Evolutionary conservation across 2,797 vertebrate species (phyloP).

Genomic region (Clamator glandarius): DNA sequence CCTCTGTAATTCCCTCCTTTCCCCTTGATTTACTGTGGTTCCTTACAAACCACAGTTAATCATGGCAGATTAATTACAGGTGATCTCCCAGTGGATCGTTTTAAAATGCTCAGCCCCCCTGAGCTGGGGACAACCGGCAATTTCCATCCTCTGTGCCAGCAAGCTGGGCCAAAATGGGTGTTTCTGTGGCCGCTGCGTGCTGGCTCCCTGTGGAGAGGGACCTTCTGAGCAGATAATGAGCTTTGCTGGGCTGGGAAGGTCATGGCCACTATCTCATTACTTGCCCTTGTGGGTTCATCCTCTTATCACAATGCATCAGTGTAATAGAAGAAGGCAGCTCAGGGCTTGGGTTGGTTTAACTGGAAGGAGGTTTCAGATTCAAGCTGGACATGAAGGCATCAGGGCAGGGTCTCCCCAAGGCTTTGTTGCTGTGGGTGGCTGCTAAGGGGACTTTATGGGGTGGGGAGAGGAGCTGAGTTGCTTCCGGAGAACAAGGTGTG

Average conservation of each 20-base stretch:
- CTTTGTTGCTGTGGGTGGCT: neutral
- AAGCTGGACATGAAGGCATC: neutral
- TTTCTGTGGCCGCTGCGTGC: neutral
- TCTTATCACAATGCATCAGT: neutral
- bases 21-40: neutral
- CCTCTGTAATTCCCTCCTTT: neutral
- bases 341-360: accelerated
- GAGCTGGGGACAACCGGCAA: accelerated
- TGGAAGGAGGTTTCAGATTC: neutral
- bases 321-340: neutral
- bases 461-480: neutral
- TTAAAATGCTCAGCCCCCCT: neutral
- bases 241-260: neutral
- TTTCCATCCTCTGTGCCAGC: neutral
- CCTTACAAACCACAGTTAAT: neutral
- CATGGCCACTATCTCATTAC: neutral
- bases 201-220: neutral
- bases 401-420: accelerated
- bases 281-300: neutral
- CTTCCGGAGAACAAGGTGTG: neutral
- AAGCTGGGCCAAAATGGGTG: neutral
- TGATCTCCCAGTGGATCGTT: neutral
- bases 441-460: accelerated
- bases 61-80: neutral
- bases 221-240: neutral